Base-by-base conservation (phyloP, 2,797 vertebrate species). In the Gallinago nigripennis region DNA sequence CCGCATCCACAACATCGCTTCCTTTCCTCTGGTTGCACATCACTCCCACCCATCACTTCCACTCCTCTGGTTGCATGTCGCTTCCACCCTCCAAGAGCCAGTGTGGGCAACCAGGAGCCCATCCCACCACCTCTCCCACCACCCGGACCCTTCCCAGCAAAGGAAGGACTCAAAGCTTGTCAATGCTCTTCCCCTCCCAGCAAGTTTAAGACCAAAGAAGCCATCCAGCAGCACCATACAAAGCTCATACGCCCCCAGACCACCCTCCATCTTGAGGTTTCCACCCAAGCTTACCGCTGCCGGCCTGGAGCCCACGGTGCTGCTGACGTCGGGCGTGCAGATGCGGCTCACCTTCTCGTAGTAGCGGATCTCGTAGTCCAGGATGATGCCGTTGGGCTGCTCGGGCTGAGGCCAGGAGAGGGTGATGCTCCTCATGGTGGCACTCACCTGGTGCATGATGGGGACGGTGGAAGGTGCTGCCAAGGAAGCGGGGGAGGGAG, bases 391-490 rank as follows among this genome's bases (percentile, higher is more conserved):
- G 0, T 99, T 99, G 96, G 99, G 99, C 96, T 99, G 99, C 79
- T 99, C 99, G 0, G 99, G 99, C 94, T 99, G 99, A 19, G 99
- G 99, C 99, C 99, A 99, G 15, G 99, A 99, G 83, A 99, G 97
- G 0, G 99, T 99, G 98, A 99, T 99, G 98, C 99, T 99, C 93
- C 98, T 99, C 99, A 99, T 99, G 8, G 99, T 99, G 91, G 99
- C 99, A 94, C 99, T 99, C 97, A 99, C 99, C 98, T 99, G 99
- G 97, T 99, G 99, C 99, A 99, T 99, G 96, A 99, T 99, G 96
- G 99, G 99, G 96, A 99, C 99, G 2, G 98, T 99, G 93, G 99
- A 99, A 39, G 99, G 99, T 91, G 99, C 99, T 99, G 97, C 71
- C 51, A 1, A 96, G 86, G 97, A 92, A 98, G 70, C 3, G 14